A percentile compares a stretch with the other conserved stretches of the same genome.
Evolutionary conservation across 2,113 vertebrate genomes (phyloP).

Genomic region (Oreochromis niloticus): DNA sequence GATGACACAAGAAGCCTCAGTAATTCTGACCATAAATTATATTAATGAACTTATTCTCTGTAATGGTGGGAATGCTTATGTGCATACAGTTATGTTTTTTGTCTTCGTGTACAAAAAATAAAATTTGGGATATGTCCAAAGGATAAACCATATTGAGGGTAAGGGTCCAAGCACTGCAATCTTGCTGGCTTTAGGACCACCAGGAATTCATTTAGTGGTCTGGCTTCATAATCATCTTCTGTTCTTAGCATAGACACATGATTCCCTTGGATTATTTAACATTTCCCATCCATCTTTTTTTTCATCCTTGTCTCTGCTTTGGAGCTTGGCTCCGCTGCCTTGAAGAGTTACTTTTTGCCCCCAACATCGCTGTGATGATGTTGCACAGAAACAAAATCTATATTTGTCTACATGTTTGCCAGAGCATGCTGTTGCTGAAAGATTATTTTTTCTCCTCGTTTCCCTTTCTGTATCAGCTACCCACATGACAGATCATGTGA

Average conservation of each 20-base stretch:
- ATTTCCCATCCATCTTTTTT: neutral
- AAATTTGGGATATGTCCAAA: neutral
- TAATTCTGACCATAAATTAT: neutral
- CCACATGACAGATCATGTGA: neutral
- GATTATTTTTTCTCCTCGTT: neutral
- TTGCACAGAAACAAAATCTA: neutral
- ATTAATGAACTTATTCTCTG: neutral
- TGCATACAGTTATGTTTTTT: neutral
- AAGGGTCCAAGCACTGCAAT: neutral
- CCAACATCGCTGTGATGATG: neutral
- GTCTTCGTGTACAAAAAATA: neutral
- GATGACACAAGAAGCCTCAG: neutral
- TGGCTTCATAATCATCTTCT: neutral
- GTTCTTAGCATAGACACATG: neutral
- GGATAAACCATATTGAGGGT: neutral
- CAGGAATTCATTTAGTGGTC: neutral
- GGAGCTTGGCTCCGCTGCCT: neutral
- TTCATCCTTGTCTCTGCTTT: neutral
- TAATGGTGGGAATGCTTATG: neutral
- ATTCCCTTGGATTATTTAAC: neutral
- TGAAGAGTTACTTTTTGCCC: neutral
- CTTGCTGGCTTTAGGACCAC: neutral
- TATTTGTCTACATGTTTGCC: neutral
- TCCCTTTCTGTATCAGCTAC: neutral
- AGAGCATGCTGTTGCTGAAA: neutral